Percentiles rank a stretch among this genome's conserved stretches.
These are phyloP conservation scores for Apamea epomidion DNA, from an alignment of 2,888 invertebrate genomes.

Conservation along the genomic window DNA sequence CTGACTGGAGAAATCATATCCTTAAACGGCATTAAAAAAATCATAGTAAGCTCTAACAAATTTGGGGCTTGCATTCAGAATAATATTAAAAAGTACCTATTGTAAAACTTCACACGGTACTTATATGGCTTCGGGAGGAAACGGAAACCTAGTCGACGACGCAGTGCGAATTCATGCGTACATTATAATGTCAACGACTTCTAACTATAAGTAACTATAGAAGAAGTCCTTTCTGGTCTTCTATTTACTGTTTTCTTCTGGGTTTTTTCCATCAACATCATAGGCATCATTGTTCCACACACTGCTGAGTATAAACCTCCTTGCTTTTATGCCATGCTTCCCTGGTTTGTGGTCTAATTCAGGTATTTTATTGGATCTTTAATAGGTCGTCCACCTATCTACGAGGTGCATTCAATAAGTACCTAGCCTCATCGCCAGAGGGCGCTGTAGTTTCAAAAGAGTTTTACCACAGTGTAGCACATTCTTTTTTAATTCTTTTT, in stretches of 20 bases:
- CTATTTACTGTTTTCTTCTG: not conserved
- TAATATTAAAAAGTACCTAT: slow-evolving; percentile 43
- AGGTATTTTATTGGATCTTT: not conserved
- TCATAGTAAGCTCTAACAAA: not conserved
- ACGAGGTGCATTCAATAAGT: too few relatives aligned
- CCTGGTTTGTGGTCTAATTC: not conserved
- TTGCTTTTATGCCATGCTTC: not conserved
- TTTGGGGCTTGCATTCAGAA: slow-evolving; percentile 27
- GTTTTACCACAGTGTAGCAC: too few relatives aligned
- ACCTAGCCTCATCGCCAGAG: too few relatives aligned
- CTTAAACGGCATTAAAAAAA: not conserved
- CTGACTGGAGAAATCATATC: not conserved
- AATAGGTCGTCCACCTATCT: not conserved
- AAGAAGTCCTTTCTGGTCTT: not conserved
- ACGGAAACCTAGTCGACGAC: slow-evolving; percentile 66
- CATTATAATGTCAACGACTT: slow-evolving; percentile 66
- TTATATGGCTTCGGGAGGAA: slow-evolving; percentile 63
- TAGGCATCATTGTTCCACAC: not conserved
- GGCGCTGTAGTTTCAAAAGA: too few relatives aligned
- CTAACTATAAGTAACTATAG: not conserved
- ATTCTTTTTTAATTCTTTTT: too few relatives aligned
- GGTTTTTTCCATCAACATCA: not conserved
- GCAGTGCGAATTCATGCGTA: slow-evolving; percentile 64
- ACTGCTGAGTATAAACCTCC: not conserved
- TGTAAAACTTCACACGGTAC: slow-evolving; percentile 64